Base-by-base conservation (phyloP, 1,140 invertebrate genomes). In the Cryptotermes secundus region DNA sequence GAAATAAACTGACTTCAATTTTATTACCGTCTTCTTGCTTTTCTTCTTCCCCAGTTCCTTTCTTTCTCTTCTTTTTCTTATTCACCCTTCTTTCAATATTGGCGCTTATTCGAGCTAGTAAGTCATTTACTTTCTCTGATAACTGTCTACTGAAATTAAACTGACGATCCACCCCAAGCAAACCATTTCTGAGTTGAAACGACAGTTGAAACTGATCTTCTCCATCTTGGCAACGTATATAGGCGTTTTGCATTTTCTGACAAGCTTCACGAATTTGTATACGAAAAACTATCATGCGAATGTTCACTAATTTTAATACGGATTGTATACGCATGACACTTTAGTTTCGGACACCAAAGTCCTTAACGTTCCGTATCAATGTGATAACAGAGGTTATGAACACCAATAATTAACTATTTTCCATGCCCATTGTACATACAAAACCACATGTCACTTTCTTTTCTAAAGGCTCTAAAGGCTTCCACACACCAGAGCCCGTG, bases 81-180 rank as follows among this genome's bases (percentile, higher is more conserved):
- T 88, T 89, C 1, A 91, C 80, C 84, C 90, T 88, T 88, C 94
- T 94, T 79, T 90, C 89, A 36, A 96, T 87, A 88, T 95, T 96
- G 0, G 86, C 89, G 19, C 89, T 90, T 53, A 96, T 92, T 83
- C 94, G 90, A n/a, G 86, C 87, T 12, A 94, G 86, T 83, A 94
- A 92, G 49, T 86, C 89, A 53, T 90, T 88, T 24, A 95, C 87
- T 24, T 87, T 90, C 89, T 96, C 95, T 3, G 88, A 85, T 59
- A 91, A 87, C n/a, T 89, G 89, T 65, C 95, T 89, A 65, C 90
- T 91, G 83, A 96, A 94, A 88, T 95, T 95, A 85, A 95, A 96
- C 82, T 93, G 91, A 79, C 92, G 90, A 84, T 92, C 89, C 2
- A 93, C 38, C 0, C 88, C 89, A 1, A 90, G 81, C 0, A 87